These are phyloP conservation scores for Cerastis leucographa DNA, from an alignment of 2,888 invertebrate species.

Conservation along the genomic window DNA sequence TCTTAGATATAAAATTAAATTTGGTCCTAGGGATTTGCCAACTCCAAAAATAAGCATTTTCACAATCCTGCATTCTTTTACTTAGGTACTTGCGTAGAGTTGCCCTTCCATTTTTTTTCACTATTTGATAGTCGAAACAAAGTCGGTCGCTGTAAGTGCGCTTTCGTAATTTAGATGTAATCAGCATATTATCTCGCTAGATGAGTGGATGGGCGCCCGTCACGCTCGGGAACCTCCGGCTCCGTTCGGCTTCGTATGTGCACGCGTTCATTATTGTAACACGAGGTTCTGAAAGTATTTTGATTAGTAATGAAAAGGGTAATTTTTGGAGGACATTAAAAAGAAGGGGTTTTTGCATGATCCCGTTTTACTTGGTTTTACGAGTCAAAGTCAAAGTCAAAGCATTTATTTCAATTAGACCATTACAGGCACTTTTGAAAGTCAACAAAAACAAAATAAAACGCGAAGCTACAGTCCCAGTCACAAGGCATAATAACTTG, in stretches of 20 bases:
- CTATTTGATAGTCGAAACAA: conserved; percentile 27
- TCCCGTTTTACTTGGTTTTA: too few relatives aligned
- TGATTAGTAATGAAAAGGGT: neutral
- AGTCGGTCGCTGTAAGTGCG: conserved; percentile 47
- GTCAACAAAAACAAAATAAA: too few relatives aligned
- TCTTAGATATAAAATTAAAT: neutral
- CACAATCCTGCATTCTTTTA: neutral
- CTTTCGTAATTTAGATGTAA: conserved; percentile 76
- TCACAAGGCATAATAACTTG: too few relatives aligned
- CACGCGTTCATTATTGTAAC: conserved; percentile 64
- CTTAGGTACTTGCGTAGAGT: neutral
- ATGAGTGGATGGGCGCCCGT: conserved; percentile 70
- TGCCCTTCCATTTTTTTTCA: conserved; percentile 21
- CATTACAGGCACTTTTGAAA: too few relatives aligned
- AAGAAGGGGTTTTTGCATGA: neutral
- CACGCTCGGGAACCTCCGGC: conserved; percentile 68
- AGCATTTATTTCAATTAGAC: too few relatives aligned
- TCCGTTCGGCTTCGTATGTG: conserved; percentile 62
- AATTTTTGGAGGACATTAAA: neutral
- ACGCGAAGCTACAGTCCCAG: too few relatives aligned
- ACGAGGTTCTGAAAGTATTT: conserved; percentile 39
- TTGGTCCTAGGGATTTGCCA: neutral
- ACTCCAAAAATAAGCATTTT: neutral
- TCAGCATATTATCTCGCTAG: conserved; percentile 71
- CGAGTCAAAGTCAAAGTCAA: too few relatives aligned